A percentile compares a stretch with the other conserved stretches of the same genome.
These are phyloP conservation scores for Apis laboriosa DNA, from an alignment of 1,140 invertebrate species.

Conservation along the genomic window DNA sequence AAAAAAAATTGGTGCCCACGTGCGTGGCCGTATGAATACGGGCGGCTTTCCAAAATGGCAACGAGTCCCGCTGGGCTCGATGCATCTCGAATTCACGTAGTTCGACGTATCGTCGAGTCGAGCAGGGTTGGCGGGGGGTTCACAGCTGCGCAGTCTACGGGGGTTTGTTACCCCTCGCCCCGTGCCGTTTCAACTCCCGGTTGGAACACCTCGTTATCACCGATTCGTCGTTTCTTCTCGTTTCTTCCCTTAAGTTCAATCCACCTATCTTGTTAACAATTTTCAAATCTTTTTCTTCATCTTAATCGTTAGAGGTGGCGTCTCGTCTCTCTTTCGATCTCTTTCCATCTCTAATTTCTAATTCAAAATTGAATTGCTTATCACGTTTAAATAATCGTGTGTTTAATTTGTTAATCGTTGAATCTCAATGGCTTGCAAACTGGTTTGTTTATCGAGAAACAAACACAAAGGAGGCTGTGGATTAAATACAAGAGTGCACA, in stretches of 20 bases:
- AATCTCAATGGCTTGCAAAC: background rate
- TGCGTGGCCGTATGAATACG: conserved; percentile 59
- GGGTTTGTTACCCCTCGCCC: conserved; percentile 64
- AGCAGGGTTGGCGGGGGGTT: conserved; percentile 58
- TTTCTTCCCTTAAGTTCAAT: conserved; percentile 56
- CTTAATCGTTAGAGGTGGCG: too few relatives aligned
- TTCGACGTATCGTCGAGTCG: conserved; percentile 58
- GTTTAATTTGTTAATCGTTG: background rate
- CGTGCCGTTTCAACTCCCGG: conserved; percentile 58
- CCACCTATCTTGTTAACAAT: background rate
- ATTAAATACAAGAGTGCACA: conserved; percentile 34
- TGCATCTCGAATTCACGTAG: conserved; percentile 57
- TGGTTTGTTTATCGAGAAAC: background rate
- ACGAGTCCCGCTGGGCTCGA: conserved; percentile 62
- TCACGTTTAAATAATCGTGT: too few relatives aligned
- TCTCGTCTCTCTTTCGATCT: too few relatives aligned
- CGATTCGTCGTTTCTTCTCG: conserved; percentile 58
- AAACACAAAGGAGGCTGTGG: background rate
- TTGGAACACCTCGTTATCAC: conserved; percentile 77
- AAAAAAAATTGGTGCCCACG: conserved; percentile 67
- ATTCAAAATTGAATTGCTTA: too few relatives aligned
- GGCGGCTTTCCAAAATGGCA: conserved; percentile 75
- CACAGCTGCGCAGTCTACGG: conserved; percentile 74
- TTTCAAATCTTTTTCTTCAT: background rate
- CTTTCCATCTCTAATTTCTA: too few relatives aligned